Evolutionary conservation across 2,797 vertebrate species (phyloP).

Genomic region (Xerus rutilus): DNA sequence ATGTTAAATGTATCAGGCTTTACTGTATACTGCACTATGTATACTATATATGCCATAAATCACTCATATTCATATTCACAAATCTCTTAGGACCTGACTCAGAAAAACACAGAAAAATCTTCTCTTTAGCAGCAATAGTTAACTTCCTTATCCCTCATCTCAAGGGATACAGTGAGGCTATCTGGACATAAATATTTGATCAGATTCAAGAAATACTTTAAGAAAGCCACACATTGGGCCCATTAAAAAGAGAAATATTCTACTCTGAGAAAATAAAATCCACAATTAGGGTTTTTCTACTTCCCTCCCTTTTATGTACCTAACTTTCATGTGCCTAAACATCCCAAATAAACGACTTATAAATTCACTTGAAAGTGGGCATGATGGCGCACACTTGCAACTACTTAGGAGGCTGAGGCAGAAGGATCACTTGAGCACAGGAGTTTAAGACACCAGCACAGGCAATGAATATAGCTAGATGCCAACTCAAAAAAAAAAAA

Average conservation of each 20-base stretch:
- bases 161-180: not conserved
- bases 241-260: slow-evolving; percentile 19
- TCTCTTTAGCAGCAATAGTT: not conserved
- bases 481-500: not conserved
- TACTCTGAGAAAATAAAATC: slow-evolving; percentile 15
- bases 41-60: not conserved
- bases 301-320: not conserved
- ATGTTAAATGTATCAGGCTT: not conserved
- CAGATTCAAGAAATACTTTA: slow-evolving; percentile 31
- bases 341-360: not conserved
- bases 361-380: not conserved
- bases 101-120: not conserved
- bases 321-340: not conserved
- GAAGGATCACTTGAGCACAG: too few relatives aligned
- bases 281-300: not conserved
- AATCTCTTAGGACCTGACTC: not conserved
- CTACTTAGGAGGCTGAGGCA: not conserved
- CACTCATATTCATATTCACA: not conserved
- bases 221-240: not conserved
- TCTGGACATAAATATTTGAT: not conserved
- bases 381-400: not conserved
- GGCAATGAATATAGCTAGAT: not conserved
- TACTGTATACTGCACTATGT: too few relatives aligned
- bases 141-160: not conserved
- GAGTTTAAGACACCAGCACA: not conserved